Base-by-base conservation (phyloP, 2,797 vertebrate species). In the Hydrolagus colliei region DNA sequence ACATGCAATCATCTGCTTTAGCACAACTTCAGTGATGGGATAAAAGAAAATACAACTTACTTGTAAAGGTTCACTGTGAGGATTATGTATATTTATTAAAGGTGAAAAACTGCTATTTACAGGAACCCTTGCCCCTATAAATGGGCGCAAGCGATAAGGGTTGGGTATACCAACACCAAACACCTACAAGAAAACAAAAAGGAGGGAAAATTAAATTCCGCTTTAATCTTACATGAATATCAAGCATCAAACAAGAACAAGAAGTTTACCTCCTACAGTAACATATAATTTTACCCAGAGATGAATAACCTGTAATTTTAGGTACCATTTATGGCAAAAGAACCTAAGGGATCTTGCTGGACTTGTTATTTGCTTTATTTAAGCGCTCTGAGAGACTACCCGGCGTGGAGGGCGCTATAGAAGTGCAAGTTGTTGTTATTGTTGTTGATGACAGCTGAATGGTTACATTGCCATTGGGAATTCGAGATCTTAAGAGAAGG, bases 41-140 rank as follows among this genome's bases (percentile, higher is more conserved):
- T 76, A 87, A 86, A 82, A 86, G 85, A 73, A 67, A 74, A 12
- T 85, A 14, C 71, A 1, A 86, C 90, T 91, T 89, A 98, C 98
- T 96, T 99, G 98, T 88, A 99, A 93, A 82, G 97, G 98, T 90
- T 99, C 97, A 89, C 97, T 98, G 93, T 96, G 97, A 9, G 98
- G 97, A 88, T 98, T 98, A 90, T 99, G 98, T 90, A 98, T 99
- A 93, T 97, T 98, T 93, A 98, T 98, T 88, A 99, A 94, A 79
- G 98, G 98, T 84, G 97, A 99, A 92, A 99, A 99, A 92, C 97
- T 99, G 94, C 97, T 97, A 93, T 99, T 99, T 90, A 98, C 97
- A 88, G 97, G 98, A 88, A 98, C 98, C 90, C 97, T 95, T 89
- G 98, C 97, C 90, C 98, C 97, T 80, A 99, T 96, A 91, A 99